phyloP scores from a whole-genome alignment of 2,113 vertebrate genomes.

The Kryptolebias marmoratus region DNA sequence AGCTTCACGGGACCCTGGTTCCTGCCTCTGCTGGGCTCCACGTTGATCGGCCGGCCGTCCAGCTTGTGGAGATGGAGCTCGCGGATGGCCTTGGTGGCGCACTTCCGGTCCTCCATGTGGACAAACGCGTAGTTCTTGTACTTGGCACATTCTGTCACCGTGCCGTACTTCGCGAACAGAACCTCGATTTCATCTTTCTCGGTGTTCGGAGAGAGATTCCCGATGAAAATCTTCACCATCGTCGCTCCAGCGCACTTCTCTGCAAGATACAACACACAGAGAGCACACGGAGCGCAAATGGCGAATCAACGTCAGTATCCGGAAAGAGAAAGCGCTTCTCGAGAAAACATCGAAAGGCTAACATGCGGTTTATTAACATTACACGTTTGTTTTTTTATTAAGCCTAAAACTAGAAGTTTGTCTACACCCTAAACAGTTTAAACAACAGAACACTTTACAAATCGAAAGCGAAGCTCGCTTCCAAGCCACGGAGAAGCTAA shows the following conservation, averaged over 20 bases:
- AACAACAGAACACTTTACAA: background rate
- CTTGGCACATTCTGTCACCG: slow-evolving; percentile 83
- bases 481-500: slow-evolving; percentile 33
- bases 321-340: too few relatives aligned
- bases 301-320: too few relatives aligned
- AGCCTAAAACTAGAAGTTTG: too few relatives aligned
- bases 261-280: background rate
- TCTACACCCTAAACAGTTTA: too few relatives aligned
- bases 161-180: slow-evolving; percentile 79
- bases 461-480: slow-evolving; percentile 4
- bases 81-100: slow-evolving; percentile 82
- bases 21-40: slow-evolving; percentile 82
- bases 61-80: slow-evolving; percentile 79
- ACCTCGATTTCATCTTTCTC: slow-evolving; percentile 80
- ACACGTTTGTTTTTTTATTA: too few relatives aligned
- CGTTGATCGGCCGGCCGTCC: slow-evolving; percentile 82
- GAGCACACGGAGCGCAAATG: too few relatives aligned
- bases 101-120: slow-evolving; percentile 84
- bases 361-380: too few relatives aligned
- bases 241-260: slow-evolving; percentile 14
- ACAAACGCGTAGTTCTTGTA: slow-evolving; percentile 87
- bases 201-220: slow-evolving; percentile 80
- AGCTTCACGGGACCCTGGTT: slow-evolving; percentile 81
- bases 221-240: slow-evolving; percentile 87
- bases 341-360: too few relatives aligned